Conservation (phyloP, 2,888 invertebrate species). For the Ariolimax columbianus region DNA sequence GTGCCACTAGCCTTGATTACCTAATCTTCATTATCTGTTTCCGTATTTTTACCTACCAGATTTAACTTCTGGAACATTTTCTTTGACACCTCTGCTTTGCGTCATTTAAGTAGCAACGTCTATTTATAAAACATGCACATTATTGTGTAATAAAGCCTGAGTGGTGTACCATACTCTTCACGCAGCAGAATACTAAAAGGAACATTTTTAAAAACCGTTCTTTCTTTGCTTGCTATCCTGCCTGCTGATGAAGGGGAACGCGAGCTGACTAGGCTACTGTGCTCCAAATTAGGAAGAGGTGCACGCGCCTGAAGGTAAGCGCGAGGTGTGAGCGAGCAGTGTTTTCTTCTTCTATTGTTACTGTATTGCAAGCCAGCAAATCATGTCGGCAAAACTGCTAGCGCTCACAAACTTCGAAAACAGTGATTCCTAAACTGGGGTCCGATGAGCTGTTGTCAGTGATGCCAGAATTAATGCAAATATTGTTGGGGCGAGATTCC, state of each 20-base stretch:
- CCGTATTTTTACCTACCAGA: too few species aligned
- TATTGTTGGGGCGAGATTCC: too few species aligned
- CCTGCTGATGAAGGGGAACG: background rate
- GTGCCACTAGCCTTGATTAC: too few species aligned
- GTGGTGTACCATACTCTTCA: background rate
- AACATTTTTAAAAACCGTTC: background rate
- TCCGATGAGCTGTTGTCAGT: too few species aligned
- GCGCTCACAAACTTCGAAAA: too few species aligned
- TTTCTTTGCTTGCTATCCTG: background rate
- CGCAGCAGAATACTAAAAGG: background rate
- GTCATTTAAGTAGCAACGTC: too few species aligned
- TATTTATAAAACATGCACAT: too few species aligned
- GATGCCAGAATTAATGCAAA: too few species aligned
- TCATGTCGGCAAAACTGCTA: background rate
- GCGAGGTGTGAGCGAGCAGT: background rate
- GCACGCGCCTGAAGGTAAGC: background rate
- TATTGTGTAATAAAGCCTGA: background rate
- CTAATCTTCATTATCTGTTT: too few species aligned
- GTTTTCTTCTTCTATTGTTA: background rate
- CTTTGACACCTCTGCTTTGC: too few species aligned
- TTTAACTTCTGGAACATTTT: too few species aligned
- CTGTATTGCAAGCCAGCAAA: background rate
- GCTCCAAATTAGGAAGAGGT: constrained; percentile 11
- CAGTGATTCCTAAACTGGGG: too few species aligned
- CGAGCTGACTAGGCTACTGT: background rate